Evolutionary conservation across 2,797 vertebrate genomes (phyloP).

Genomic region (Gambusia yucatana): DNA sequence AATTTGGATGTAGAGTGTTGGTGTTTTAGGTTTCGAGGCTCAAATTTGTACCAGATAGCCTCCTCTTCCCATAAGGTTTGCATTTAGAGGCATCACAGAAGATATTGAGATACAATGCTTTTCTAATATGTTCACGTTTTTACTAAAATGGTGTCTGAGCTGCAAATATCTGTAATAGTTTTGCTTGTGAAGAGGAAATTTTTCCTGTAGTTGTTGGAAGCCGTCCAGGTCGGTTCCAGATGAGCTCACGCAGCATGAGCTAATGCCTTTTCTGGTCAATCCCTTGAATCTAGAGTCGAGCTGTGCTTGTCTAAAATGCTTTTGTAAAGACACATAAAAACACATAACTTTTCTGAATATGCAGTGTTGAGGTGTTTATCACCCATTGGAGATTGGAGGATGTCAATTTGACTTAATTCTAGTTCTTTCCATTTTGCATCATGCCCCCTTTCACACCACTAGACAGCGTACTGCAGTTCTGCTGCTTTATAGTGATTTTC

Average conservation of each 20-base stretch:
- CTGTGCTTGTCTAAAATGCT: not conserved
- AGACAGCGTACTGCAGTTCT: not conserved
- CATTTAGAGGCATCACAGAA: not conserved
- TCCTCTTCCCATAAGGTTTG: not conserved
- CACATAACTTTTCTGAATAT: not conserved
- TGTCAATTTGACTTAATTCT: not conserved
- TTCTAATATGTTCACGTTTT: not conserved
- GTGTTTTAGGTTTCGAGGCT: not conserved
- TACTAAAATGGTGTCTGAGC: slow-evolving; percentile 1
- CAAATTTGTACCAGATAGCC: not conserved
- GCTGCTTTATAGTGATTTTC: slow-evolving; percentile 6
- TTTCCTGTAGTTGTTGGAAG: slow-evolving; percentile 4
- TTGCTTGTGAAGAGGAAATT: not conserved
- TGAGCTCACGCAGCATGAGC: not conserved
- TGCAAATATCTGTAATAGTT: not conserved
- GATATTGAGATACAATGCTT: not conserved
- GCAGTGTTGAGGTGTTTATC: not conserved
- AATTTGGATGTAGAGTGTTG: not conserved
- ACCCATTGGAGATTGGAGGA: not conserved
- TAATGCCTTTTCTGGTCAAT: slow-evolving; percentile 5
- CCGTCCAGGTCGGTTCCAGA: not conserved
- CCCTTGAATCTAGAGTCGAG: not conserved
- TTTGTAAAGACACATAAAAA: no score
- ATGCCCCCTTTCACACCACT: not conserved
- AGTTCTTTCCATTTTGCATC: slow-evolving; percentile 11